These are phyloP conservation scores for Saguinus imperator DNA, from an alignment of 2,113 vertebrate genomes.

Conservation along the genomic window DNA sequence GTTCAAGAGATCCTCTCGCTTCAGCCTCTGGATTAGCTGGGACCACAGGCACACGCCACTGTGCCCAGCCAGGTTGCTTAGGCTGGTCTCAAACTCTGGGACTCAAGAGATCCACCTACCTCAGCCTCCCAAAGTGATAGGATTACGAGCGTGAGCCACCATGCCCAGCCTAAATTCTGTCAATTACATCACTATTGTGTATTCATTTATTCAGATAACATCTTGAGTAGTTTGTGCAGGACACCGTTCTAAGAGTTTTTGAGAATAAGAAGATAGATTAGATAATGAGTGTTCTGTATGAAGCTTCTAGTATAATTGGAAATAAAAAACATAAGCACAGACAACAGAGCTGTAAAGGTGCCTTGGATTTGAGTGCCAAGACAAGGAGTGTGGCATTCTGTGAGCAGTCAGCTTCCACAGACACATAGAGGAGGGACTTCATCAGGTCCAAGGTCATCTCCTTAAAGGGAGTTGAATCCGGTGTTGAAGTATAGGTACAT, in stretches of 20 bases:
- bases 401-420: neutral
- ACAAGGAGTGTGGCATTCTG: neutral
- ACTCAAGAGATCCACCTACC: too few species aligned
- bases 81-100: too few species aligned
- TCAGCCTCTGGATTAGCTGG: too few species aligned
- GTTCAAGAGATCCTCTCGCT: too few species aligned
- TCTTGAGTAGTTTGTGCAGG: neutral
- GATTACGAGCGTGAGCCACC: too few species aligned
- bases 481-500: accelerated
- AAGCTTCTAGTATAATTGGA: neutral
- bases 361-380: neutral
- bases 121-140: too few species aligned
- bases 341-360: neutral
- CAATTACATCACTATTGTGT: neutral
- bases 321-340: neutral
- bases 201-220: neutral
- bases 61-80: too few species aligned
- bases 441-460: neutral
- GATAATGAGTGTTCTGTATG: neutral
- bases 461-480: neutral
- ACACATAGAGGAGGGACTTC: neutral
- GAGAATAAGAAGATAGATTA: neutral
- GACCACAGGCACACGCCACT: too few species aligned
- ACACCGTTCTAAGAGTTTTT: neutral
- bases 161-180: neutral